Evolutionary conservation across 2,797 vertebrate genomes (phyloP), one percentile per base, ranked within the genome.

Genomic region (Coregonus sp.): DNA sequence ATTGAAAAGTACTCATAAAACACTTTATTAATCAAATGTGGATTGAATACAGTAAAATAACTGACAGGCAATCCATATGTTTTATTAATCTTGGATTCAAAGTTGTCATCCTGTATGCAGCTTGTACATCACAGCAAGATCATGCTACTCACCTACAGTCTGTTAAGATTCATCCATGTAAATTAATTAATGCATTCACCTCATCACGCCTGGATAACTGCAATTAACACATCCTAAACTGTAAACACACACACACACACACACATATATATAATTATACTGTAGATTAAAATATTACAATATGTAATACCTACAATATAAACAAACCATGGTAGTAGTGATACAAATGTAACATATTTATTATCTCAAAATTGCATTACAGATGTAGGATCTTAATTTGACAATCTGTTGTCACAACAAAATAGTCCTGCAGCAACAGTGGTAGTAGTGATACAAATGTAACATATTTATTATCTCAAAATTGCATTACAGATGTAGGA

Each of bases 321-420:
- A 33, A 63, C 59, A 63, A 67, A 35, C 65, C 12, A 1, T 33
- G 66, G 31, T 68, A 3, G 15, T 16, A 5, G 31, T 68, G 33
- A 68, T 37, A 68, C 16, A 73, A 61, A 50, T 70, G 1, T 31
- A 16, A 51, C 18, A 73, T 68, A 25, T 4, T 33, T n/a, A 11
- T 67, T 77, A 70, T 73, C 65, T 68, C 4, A 5, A 35, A 70
- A 16, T 52, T 31, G 47, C 31, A 56, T 74, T 40, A 47, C 40
- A 47, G 9, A 3, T 47, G 40, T 47, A 47, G 40, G 40, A 47
- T 47, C 40, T 47, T 47, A 47, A 47, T 47, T 47, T 47, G 40
- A 47, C 40, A 9, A 9, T 47, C 11, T 47, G 11, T 47, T 47
- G 40, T 47, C 40, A 47, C 40, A 47, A 2, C 40, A 47, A 12